Evolutionary conservation across 1,140 invertebrate genomes (phyloP).

Genomic region (Lamellibrachia luymesi): DNA sequence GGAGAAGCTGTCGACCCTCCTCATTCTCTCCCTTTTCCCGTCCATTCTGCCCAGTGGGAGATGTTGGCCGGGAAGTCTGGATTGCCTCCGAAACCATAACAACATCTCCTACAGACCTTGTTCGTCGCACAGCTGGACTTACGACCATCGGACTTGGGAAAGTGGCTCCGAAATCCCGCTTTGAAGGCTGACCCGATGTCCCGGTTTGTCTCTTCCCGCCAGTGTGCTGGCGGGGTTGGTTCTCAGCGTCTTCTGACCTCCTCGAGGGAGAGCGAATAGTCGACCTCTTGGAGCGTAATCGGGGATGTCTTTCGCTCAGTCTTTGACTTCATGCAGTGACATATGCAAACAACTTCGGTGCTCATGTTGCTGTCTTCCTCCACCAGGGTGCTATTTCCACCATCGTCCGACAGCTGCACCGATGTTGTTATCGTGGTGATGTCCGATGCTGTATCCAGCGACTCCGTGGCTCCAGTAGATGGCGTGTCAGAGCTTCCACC

Average conservation of each 20-base stretch:
- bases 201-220: conserved; percentile 21
- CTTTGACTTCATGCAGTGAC: not conserved
- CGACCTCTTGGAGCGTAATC: not conserved
- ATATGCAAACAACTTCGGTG: not conserved
- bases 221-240: conserved; percentile 23
- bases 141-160: conserved; percentile 39
- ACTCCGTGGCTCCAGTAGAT: not conserved
- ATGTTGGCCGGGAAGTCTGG: conserved; percentile 32
- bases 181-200: conserved; percentile 18
- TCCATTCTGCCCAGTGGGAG: conserved; percentile 25
- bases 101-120: conserved; percentile 21
- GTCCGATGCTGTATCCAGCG: not conserved
- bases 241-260: conserved; percentile 19
- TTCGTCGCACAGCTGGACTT: conserved; percentile 26
- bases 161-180: conserved; percentile 37
- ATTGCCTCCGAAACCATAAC: conserved; percentile 33
- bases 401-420: not conserved
- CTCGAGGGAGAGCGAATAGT: not conserved
- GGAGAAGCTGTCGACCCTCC: conserved; percentile 24
- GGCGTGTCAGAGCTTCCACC: not conserved
- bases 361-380: not conserved
- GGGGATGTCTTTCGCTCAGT: not conserved
- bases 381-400: not conserved
- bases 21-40: conserved; percentile 26
- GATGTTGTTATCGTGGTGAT: not conserved